Base-by-base conservation (phyloP, 2,113 vertebrate species). In the Macaca nemestrina region DNA sequence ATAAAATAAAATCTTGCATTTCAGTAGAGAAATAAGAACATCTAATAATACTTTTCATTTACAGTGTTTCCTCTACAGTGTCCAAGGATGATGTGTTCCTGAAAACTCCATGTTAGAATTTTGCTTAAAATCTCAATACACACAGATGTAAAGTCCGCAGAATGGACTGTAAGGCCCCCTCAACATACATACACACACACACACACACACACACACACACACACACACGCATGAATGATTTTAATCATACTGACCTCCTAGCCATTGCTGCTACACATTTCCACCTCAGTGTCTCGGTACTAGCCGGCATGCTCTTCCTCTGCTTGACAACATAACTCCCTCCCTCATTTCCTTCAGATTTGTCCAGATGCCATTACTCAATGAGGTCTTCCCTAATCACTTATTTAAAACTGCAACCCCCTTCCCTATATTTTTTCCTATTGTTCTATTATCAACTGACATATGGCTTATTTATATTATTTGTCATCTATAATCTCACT, bases 121-220 rank as follows among this genome's bases (percentile, higher is more conserved):
- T 7, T 87, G 25, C 43, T 93, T 89, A 96, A 92, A 97, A 93
- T 32, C 17, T 89, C 72, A 73, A 38, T 16, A 92, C 35, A 88
- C 0, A 0, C 17, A 93, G 50, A 81, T 14, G 57, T 52, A 30
- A 84, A 85, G 79, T 81, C 35, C 59, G 90, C 72, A 95, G 32
- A 91, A 88, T 38, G 55, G 22, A 68, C 16, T 27, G 0, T 30
- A 91, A 93, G 30, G 35, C 20, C 83, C 32, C 38, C 7, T 17
- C 32, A 75, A 73, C 25, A 84, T 8, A 78, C 22, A 67, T 2
- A 75, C 30, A 30, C 11, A 43, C 38, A 48, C 35, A 84, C 13
- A 78, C 27, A 67, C 4, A 75, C 30, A 43, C 14, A 52, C 30
- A 48, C 73, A 73, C 9, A 84, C 10, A 78, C 27, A 67, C 4